Base-by-base conservation (phyloP, 2,113 vertebrate species). In the Vulpes ferrilata region DNA sequence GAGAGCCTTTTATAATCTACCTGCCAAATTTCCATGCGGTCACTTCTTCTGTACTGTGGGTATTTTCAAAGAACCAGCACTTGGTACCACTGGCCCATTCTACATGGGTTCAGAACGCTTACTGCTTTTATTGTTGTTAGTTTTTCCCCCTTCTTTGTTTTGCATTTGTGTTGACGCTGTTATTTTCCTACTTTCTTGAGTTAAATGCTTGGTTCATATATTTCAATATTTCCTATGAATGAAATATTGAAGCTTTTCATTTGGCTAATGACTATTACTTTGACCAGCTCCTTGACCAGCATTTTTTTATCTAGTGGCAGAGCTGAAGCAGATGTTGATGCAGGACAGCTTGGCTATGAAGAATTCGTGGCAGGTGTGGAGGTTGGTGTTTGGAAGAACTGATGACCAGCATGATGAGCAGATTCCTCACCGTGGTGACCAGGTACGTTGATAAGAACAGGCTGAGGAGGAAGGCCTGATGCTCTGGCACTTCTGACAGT, bases 401-500 rank as follows among this genome's bases (percentile, higher is more conserved):
- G 17, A 67, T 38, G 30, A 71, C 87, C 81, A 85, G 13, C 12
- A 81, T 43, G 22, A 94, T 78, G n/a, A 87, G 65, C 35, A 82
- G 76, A 30, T 92, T 92, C 48, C 95, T 83, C 32, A 25, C 7
- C 60, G 9, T 22, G 22, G 22, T 22, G 60, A 25, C 73, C 89
- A 96, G 20, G 30, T 92, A 82, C 92, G n/a, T 67, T 64, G n/a
- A 57, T 3, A 91, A 65, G 76, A 93, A 88, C 27, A 88, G 57
- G 4, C 57, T 16, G 17, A 88, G 76, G 53, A 84, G 86, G 30
- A 96, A 30, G 22, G 48, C 65, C 69, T 65, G 73, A 4, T 93
- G 92, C 53, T 67, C 89, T 57, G 94, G 97, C 3, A 76, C n/a
- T 30, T 83, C 90, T 35, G 94, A 96, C 59, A 93, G 53, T 30